Conservation (phyloP, 1,140 invertebrate species). For the Ganaspis sp. region DNA sequence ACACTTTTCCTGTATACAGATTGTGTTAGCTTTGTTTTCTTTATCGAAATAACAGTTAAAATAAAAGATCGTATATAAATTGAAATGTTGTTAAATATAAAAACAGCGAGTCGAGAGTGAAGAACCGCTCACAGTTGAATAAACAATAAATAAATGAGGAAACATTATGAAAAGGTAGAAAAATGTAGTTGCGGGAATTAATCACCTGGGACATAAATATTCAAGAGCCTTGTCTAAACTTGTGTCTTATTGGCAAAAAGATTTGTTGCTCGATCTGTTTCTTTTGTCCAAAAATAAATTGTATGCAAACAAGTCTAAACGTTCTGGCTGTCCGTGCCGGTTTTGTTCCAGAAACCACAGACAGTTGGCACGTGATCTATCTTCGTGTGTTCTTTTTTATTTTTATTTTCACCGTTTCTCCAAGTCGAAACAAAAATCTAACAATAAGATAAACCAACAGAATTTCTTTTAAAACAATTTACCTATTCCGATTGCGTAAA, state of each 20-base stretch:
- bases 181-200: not conserved
- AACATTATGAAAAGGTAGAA: not conserved
- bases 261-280: conserved; percentile 28
- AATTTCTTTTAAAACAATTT: conserved; percentile 15
- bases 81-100: not conserved
- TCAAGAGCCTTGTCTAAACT: conserved; percentile 18
- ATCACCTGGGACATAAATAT: conserved; percentile 8
- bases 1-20: too few relatives aligned
- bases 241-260: conserved; percentile 26
- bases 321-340: not conserved
- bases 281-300: conserved; percentile 28
- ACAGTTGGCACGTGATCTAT: conserved; percentile 29
- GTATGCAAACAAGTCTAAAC: conserved; percentile 31
- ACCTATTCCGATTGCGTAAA: not conserved
- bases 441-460: conserved; percentile 26
- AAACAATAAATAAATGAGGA: conserved; percentile 3
- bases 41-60: too few relatives aligned
- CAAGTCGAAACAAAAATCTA: conserved; percentile 26
- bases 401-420: not conserved
- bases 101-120: not conserved
- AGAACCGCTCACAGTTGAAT: not conserved
- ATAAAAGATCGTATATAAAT: not conserved
- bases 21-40: too few relatives aligned
- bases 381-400: conserved; percentile 8
- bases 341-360: conserved; percentile 27